phyloP scores from a whole-genome alignment of 2,113 vertebrate species.

The Aleadryas rufinucha region DNA sequence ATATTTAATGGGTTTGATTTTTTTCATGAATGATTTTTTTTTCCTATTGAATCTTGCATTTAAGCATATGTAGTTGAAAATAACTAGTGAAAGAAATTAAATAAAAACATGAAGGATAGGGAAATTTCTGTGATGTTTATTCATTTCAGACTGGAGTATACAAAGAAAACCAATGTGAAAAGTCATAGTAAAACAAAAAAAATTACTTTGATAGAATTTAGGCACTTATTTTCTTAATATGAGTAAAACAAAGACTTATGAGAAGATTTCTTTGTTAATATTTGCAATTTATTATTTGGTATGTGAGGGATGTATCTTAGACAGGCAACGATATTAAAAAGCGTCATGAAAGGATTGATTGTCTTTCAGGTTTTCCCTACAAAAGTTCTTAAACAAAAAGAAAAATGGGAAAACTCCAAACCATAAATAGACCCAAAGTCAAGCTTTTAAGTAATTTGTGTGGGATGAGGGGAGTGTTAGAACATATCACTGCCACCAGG shows the following conservation, averaged over 20 bases:
- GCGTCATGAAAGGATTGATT: background rate
- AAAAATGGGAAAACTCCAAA: background rate
- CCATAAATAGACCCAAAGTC: background rate
- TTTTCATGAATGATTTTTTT: background rate
- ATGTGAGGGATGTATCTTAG: background rate
- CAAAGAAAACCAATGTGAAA: background rate
- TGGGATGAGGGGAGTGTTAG: background rate
- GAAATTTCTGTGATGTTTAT: background rate
- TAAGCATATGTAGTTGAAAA: background rate
- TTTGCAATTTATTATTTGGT: background rate
- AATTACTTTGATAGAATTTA: background rate
- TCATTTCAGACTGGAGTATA: background rate
- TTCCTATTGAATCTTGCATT: background rate
- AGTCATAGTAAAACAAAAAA: background rate
- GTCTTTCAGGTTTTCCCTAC: background rate
- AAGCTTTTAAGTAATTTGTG: background rate
- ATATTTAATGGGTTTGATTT: background rate
- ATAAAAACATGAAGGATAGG: background rate
- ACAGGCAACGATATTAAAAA: background rate
- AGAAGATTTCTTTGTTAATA: background rate
- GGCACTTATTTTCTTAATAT: background rate
- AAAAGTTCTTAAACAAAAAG: background rate
- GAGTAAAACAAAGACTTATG: background rate
- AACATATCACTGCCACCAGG: background rate
- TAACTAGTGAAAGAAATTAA: background rate